Evolutionary conservation across 2,888 invertebrate genomes (phyloP).

Genomic region (Drosophila longiperda): DNA sequence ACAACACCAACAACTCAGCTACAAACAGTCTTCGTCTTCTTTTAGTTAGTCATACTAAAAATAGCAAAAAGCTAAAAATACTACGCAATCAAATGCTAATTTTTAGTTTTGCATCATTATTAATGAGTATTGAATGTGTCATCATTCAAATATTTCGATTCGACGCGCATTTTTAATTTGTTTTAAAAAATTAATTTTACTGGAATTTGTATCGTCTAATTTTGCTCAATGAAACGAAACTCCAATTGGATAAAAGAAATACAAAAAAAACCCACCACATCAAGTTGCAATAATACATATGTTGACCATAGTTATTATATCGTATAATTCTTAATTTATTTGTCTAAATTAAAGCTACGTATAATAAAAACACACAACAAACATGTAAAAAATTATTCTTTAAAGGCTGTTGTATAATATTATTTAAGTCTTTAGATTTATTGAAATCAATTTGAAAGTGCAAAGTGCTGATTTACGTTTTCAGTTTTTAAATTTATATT

Average conservation of each 20-base stretch:
- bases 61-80: slow-evolving; percentile 4
- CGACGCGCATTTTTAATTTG: slow-evolving; percentile 67
- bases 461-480: too few species aligned
- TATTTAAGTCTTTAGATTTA: not conserved
- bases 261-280: slow-evolving; percentile 11
- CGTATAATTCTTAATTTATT: slow-evolving; percentile 77
- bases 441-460: not conserved
- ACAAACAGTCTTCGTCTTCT: slow-evolving; percentile 21
- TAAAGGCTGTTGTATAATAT: not conserved
- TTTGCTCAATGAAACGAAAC: slow-evolving; percentile 31
- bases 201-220: slow-evolving; percentile 31
- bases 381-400: slow-evolving; percentile 28
- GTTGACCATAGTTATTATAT: slow-evolving; percentile 80
- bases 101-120: slow-evolving; percentile 17
- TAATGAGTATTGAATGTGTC: slow-evolving; percentile 39
- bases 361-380: slow-evolving; percentile 68
- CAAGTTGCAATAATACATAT: slow-evolving; percentile 63
- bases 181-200: slow-evolving; percentile 51
- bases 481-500: not conserved
- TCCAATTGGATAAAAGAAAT: not conserved
- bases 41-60: slow-evolving; percentile 58
- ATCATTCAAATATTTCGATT: slow-evolving; percentile 42
- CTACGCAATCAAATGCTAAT: slow-evolving; percentile 2
- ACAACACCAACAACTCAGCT: not conserved
- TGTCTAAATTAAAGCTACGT: slow-evolving; percentile 77